Evolutionary conservation across 2,888 invertebrate species (phyloP), one percentile per base, ranked within the genome.

Genomic region (Electrophaes corylata): DNA sequence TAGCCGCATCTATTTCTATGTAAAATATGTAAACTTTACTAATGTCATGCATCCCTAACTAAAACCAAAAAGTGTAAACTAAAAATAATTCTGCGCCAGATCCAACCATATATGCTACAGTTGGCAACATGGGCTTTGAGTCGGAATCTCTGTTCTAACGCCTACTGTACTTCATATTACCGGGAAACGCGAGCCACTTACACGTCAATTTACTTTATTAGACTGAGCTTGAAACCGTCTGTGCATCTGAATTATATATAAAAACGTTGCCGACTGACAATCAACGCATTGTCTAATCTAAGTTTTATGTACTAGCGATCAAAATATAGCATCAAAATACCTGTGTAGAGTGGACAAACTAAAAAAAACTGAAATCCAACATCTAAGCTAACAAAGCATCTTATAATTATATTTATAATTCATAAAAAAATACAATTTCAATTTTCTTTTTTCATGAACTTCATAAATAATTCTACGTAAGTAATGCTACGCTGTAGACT

Each of bases 71-170:
- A 26, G 12, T 20, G 3, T 0, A 5, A 37, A 16, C 2, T 29
- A 8, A 23, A 23, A 23, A 16, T 14, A 2, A 18, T 0, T 29
- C 16, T 11, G 5, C 4, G 45, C 1, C 12, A 35, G 10, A 51
- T 57, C 37, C 10, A 49, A 16, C 48, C 23, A 20, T 11, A 47
- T 18, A 14, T 12, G 4, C 0, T 31, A 33, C 1, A 48, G 51
- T 39, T 51, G 55, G 60, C 57, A 65, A 63, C 65, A 59, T 16
- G 6, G n/a, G 19, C 11, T 51, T 31, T 4, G 29, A 39, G 41
- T 41, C 45, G 52, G 72, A 73, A 76, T 75, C 74, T 74, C 70
- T 74, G 75, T 74, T 60, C 61, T 60, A 58, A 57, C 60, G 65
- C 64, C 65, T 57, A 53, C 60, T 60, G 56, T 66, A 64, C 66